Percentiles rank a stretch among this genome's conserved stretches.
phyloP scores from a whole-genome alignment of 2,113 vertebrate genomes.

The Ceratotherium simum region DNA sequence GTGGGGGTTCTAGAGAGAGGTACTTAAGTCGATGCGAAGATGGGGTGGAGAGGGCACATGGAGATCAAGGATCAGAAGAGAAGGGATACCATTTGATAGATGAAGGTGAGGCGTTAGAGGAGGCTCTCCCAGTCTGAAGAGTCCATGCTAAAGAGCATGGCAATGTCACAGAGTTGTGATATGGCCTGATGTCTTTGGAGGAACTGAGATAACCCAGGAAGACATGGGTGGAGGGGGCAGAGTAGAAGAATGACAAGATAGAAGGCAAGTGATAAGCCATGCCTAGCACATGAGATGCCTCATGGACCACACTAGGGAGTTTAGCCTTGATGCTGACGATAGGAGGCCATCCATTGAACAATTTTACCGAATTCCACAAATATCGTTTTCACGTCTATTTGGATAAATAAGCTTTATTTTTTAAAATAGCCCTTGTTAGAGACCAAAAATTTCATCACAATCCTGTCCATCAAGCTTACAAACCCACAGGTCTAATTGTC shows the following conservation, averaged over 20 bases:
- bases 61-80: not conserved
- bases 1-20: not conserved
- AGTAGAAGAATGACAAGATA: not conserved
- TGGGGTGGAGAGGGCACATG: accelerated
- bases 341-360: not conserved
- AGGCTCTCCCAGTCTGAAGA: not conserved
- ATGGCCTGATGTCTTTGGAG: not conserved
- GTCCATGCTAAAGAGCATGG: accelerated
- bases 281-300: accelerated
- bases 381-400: not conserved
- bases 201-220: not conserved
- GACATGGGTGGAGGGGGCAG: not conserved
- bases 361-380: not conserved
- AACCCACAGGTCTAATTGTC: not conserved
- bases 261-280: not conserved
- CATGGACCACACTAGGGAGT: accelerated
- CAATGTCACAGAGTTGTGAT: not conserved
- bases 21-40: not conserved
- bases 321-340: not conserved
- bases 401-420: not conserved
- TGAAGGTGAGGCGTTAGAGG: not conserved
- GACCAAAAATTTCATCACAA: not conserved
- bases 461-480: not conserved
- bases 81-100: not conserved
- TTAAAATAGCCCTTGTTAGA: not conserved